Evolutionary conservation across 2,888 invertebrate species (phyloP).

Genomic region (Meandrusa payeni): DNA sequence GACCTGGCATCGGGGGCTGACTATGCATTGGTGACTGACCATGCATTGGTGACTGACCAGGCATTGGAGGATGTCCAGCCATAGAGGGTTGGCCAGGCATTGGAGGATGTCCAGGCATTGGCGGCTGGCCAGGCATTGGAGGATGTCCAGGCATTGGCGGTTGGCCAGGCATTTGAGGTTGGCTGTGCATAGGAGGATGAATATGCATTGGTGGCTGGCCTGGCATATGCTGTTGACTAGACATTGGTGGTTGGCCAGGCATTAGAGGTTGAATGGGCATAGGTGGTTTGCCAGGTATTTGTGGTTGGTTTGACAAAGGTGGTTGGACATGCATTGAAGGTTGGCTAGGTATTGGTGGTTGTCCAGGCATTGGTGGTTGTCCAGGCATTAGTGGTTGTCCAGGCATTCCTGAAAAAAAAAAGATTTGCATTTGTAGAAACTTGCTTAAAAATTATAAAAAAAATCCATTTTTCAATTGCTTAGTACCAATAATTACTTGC

Average conservation of each 20-base stretch:
- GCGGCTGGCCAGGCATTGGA: conserved; percentile 30
- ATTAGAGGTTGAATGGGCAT: conserved; percentile 37
- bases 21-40: conserved; percentile 22
- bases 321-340: conserved; percentile 35
- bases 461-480: too few relatives aligned
- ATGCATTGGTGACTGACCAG: conserved; percentile 24
- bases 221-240: conserved; percentile 35
- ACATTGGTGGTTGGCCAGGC: conserved; percentile 40
- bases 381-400: conserved; percentile 28
- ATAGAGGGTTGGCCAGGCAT: conserved; percentile 45
- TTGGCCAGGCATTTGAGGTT: conserved; percentile 32
- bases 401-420: conserved; percentile 6
- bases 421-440: not conserved
- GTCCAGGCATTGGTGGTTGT: conserved; percentile 39
- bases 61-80: conserved; percentile 20
- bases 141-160: conserved; percentile 38
- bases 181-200: conserved; percentile 28
- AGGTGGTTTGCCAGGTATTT: conserved; percentile 34
- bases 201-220: conserved; percentile 33
- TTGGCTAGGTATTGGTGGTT: conserved; percentile 31
- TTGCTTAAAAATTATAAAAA: too few relatives aligned
- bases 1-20: conserved; percentile 38
- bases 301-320: conserved; percentile 26
- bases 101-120: conserved; percentile 36
- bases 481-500: too few relatives aligned